These are phyloP conservation scores for Teleogryllus occipitalis DNA, from an alignment of 1,140 invertebrate genomes.

Conservation along the genomic window DNA sequence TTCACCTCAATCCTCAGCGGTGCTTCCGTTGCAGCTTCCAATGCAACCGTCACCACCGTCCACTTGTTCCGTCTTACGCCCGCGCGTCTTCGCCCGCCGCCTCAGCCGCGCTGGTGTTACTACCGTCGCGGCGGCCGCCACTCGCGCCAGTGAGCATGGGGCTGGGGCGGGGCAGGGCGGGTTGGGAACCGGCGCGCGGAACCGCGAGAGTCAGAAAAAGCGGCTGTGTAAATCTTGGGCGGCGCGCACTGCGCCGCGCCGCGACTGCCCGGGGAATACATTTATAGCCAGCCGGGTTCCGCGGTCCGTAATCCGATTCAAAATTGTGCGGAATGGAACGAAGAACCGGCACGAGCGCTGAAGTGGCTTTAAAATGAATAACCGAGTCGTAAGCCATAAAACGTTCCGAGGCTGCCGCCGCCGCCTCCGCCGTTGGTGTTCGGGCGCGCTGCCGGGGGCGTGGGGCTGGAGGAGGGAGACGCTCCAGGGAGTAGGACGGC, in stretches of 20 bases:
- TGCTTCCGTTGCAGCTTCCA: too few species aligned
- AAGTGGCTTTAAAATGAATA: conserved; percentile 5
- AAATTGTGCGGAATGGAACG: not conserved
- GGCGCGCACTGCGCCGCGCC: too few species aligned
- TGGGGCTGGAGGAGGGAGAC: not conserved
- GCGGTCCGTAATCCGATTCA: conserved; percentile 3
- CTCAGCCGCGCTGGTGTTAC: too few species aligned
- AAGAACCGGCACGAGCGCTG: conserved; percentile 2
- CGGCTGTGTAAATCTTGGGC: not conserved
- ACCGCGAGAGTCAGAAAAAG: not conserved
- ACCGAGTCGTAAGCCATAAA: conserved; percentile 3
- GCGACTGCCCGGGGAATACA: not conserved
- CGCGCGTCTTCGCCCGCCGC: too few species aligned
- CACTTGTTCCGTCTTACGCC: too few species aligned
- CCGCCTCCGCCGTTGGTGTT: not conserved
- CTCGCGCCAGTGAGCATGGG: too few species aligned
- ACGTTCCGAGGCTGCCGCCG: not conserved
- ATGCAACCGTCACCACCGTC: too few species aligned
- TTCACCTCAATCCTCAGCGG: too few species aligned
- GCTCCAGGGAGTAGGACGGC: not conserved
- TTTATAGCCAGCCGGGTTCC: not conserved
- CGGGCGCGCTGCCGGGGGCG: too few species aligned
- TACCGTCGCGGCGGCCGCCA: too few species aligned
- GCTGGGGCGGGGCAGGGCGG: too few species aligned
- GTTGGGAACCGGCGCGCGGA: not conserved